Base-by-base conservation (phyloP, 2,888 invertebrate genomes). In the Cistogaster globosa region DNA sequence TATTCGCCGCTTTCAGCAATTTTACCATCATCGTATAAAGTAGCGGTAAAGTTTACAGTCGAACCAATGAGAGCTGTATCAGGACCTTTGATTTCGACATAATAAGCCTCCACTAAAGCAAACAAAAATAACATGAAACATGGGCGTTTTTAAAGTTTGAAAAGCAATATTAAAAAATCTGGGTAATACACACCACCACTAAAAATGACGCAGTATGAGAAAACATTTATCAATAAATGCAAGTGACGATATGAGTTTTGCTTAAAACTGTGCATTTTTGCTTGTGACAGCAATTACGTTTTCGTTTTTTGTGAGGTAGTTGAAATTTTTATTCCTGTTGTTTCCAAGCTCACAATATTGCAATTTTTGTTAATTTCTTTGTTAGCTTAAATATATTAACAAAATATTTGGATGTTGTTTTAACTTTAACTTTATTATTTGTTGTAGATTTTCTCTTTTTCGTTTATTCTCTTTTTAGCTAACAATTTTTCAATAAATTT, bases 31-130 rank as follows among this genome's bases (percentile, higher is more conserved):
- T 91, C 87, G 60, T 88, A 90, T 7, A 92, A 85, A 16, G 88
- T 90, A 12, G 91, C 92, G 26, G 89, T 94, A 89, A 97, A 96
- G 86, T 95, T 95, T 57, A 97, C 94, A 71, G 94, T 95, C 6
- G 95, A 95, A 26, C 97, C 97, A 74, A 94, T 92, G 18, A 97
- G 95, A n/a, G 95, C 94, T 63, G 96, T 95, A 11, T 95, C 95
- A 91, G 96, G 94, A 86, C 94, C 94, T 14, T 93, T 92, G 86
- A 97, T 90, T 76, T 92, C 91, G 62, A 96, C 93, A 87, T 90
- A 93, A n/a, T 88, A 88, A n/a, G 89, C 88, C 76, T 88, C 83
- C 65, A 88, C 89, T 89, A 76, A 51, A 71, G 26, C 16, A n/a
- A 22, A 51, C 0, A 63, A n/a, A 60, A 26, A 55, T 32, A n/a